Percentiles rank a stretch among this genome's conserved stretches.
These are phyloP conservation scores for Notiomystis cincta DNA, from an alignment of 2,113 vertebrate species.

Conservation along the genomic window DNA sequence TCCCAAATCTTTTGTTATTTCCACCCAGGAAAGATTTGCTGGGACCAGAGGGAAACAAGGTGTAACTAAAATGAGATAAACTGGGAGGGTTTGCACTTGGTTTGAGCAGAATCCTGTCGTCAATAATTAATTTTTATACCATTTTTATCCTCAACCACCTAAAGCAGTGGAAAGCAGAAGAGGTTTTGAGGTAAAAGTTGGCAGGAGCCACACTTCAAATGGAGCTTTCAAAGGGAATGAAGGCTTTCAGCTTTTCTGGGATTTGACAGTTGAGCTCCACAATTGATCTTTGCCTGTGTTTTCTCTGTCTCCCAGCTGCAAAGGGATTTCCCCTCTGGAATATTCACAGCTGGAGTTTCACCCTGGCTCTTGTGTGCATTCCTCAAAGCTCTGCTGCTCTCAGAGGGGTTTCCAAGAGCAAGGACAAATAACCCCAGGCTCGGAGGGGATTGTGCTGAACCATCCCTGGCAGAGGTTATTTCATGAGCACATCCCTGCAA, in stretches of 20 bases:
- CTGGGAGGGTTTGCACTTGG: neutral
- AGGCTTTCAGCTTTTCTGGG: neutral
- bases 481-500: neutral
- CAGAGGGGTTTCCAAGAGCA: neutral
- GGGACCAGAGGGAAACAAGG: neutral
- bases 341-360: neutral
- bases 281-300: neutral
- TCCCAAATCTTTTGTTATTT: neutral
- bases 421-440: neutral
- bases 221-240: neutral
- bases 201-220: neutral
- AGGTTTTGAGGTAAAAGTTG: neutral
- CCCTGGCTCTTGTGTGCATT: neutral
- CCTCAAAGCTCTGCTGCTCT: neutral
- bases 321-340: neutral
- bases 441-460: neutral
- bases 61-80: neutral
- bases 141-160: neutral
- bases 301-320: neutral
- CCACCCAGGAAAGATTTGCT: neutral
- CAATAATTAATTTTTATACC: neutral
- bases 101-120: neutral
- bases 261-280: neutral
- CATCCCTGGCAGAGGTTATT: constrained; percentile 25
- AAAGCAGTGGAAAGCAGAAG: accelerated